Percentiles rank a stretch among this genome's conserved stretches.
phyloP scores from a whole-genome alignment of 1,140 invertebrate species.

The Psix sp. region DNA sequence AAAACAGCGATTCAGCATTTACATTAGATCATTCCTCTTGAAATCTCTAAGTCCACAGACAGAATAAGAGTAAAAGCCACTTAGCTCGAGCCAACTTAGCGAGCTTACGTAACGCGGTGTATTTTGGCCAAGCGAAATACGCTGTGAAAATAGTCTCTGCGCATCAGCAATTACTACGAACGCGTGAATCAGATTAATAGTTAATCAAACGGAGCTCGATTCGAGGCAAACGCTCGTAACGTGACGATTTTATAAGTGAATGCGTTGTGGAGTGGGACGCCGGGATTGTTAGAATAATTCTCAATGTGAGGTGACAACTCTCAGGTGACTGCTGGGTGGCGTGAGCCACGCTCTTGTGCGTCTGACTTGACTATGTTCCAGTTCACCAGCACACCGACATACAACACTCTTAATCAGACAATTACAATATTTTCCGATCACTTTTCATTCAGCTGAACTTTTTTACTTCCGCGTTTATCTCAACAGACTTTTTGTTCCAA shows the following conservation, averaged over 20 bases:
- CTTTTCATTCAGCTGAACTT: too few relatives aligned
- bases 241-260: slow-evolving; percentile 30
- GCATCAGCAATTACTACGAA: slow-evolving; percentile 4
- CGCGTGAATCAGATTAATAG: slow-evolving; percentile 38
- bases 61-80: too few relatives aligned
- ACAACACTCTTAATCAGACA: too few relatives aligned
- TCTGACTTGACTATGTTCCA: slow-evolving; percentile 17
- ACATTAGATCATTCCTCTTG: too few relatives aligned
- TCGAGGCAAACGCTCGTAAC: slow-evolving; percentile 16
- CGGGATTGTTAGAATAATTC: slow-evolving; percentile 27
- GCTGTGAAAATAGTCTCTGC: neutral
- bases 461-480: too few relatives aligned
- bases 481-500: too few relatives aligned
- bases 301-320: slow-evolving; percentile 29
- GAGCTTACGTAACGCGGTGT: too few relatives aligned
- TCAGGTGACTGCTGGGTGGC: slow-evolving; percentile 37
- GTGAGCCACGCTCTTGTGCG: slow-evolving; percentile 6
- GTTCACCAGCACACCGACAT: too few relatives aligned
- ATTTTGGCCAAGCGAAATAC: neutral
- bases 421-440: too few relatives aligned
- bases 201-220: slow-evolving; percentile 22
- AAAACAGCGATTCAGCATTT: too few relatives aligned
- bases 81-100: too few relatives aligned
- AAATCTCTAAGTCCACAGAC: too few relatives aligned
- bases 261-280: slow-evolving; percentile 16